Evolutionary conservation across 2,113 vertebrate genomes (phyloP).

Genomic region (Nibea coibor): DNA sequence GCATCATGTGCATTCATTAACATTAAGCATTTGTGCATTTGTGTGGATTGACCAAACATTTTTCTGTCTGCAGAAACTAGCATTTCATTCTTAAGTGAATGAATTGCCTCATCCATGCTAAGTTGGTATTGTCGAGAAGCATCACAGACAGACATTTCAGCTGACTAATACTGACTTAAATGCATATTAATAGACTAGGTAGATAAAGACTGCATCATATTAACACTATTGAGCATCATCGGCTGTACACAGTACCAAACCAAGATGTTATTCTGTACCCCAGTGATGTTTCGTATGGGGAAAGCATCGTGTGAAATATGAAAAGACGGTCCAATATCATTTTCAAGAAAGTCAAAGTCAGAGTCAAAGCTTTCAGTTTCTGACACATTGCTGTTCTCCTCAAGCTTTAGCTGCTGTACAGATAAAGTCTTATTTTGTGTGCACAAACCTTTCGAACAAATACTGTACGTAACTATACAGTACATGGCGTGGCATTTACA

Average conservation of each 20-base stretch:
- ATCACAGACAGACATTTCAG: background rate
- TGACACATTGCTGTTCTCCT: background rate
- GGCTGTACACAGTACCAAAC: background rate
- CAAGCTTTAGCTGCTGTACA: background rate
- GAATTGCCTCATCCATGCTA: background rate
- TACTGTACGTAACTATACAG: slow-evolving; percentile 12
- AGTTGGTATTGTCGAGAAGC: background rate
- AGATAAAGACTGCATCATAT: slow-evolving; percentile 1
- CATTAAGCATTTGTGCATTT: background rate
- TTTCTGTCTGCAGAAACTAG: background rate
- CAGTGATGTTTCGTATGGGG: background rate
- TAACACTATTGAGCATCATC: background rate
- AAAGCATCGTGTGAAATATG: background rate
- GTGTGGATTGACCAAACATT: background rate
- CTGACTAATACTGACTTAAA: background rate
- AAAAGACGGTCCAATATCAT: background rate
- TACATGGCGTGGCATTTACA: slow-evolving; percentile 46
- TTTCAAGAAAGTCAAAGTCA: background rate
- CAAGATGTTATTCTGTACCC: background rate
- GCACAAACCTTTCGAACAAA: slow-evolving; percentile 10
- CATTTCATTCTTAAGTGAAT: background rate
- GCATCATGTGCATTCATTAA: background rate
- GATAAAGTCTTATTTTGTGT: slow-evolving; percentile 17
- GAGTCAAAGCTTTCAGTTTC: background rate
- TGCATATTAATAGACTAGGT: slow-evolving; percentile 3